A percentile compares a stretch with the other conserved stretches of the same genome.
phyloP scores from a whole-genome alignment of 2,888 invertebrate species.

The Marronus borbonicus region DNA sequence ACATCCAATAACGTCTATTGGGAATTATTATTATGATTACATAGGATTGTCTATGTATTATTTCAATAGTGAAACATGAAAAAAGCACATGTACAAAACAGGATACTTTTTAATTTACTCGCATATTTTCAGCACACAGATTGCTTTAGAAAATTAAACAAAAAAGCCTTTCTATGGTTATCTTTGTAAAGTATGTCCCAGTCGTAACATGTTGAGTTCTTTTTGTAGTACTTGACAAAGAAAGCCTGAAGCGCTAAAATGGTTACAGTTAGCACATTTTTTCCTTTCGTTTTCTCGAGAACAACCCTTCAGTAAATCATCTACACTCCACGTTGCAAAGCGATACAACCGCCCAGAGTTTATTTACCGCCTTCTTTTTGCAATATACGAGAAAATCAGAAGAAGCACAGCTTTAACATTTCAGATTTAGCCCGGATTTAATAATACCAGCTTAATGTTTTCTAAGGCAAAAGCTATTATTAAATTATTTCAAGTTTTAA shows the following conservation, averaged over 20 bases:
- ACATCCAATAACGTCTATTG: too few relatives aligned
- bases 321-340: slow-evolving; percentile 31
- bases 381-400: slow-evolving; percentile 46
- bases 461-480: too few relatives aligned
- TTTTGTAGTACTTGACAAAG: slow-evolving; percentile 21
- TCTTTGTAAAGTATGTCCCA: slow-evolving; percentile 4
- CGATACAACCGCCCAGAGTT: slow-evolving; percentile 27
- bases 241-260: slow-evolving; percentile 19
- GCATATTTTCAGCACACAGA: too few relatives aligned
- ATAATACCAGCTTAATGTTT: too few relatives aligned
- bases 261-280: slow-evolving; percentile 38
- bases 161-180: background rate
- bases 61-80: too few relatives aligned
- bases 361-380: slow-evolving; percentile 33
- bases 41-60: too few relatives aligned
- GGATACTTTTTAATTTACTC: too few relatives aligned
- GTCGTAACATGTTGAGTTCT: slow-evolving; percentile 18
- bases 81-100: too few relatives aligned
- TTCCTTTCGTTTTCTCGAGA: slow-evolving; percentile 20
- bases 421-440: too few relatives aligned
- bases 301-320: slow-evolving; percentile 25
- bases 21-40: too few relatives aligned
- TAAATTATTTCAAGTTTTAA: too few relatives aligned
- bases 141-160: too few relatives aligned
- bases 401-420: background rate